Percentiles rank a stretch among this genome's conserved stretches.
These are phyloP conservation scores for Tribolium freemani DNA, from an alignment of 2,888 invertebrate species.

Conservation along the genomic window DNA sequence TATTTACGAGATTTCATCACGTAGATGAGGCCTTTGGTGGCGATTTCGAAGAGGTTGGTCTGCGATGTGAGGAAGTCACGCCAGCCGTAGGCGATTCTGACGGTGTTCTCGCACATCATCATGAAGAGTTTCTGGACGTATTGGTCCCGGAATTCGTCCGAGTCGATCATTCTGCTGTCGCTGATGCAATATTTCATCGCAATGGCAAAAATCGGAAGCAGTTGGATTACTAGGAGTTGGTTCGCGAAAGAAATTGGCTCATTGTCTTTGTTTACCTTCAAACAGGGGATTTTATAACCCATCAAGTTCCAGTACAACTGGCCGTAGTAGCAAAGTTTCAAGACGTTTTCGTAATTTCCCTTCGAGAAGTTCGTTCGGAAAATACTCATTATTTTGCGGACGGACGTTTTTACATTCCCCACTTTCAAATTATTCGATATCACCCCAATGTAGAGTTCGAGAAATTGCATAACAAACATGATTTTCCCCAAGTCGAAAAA, in stretches of 20 bases:
- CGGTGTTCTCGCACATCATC: conserved; percentile 75
- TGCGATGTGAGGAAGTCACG: conserved; percentile 66
- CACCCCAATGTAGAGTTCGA: conserved; percentile 54
- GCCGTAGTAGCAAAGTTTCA: conserved; percentile 64
- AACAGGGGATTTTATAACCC: conserved; percentile 46
- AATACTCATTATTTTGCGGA: conserved; percentile 62
- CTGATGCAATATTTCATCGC: conserved; percentile 40
- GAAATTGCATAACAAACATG: conserved; percentile 43
- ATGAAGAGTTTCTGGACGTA: conserved; percentile 75
- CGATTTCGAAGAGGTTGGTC: conserved; percentile 66
- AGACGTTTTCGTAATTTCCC: conserved; percentile 62
- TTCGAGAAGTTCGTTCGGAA: conserved; percentile 63
- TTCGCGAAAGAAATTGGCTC: conserved; percentile 67
- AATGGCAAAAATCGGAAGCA: conserved; percentile 73
- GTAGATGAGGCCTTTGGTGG: conserved; percentile 72
- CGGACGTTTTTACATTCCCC: conserved; percentile 62
- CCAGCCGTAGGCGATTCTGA: conserved; percentile 66
- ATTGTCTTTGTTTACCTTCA: conserved; percentile 42
- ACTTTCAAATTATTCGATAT: conserved; percentile 63
- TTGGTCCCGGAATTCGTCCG: conserved; percentile 72
- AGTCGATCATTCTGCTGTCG: conserved; percentile 51
- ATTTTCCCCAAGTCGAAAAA: conserved; percentile 70
- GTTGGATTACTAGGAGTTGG: conserved; percentile 74
- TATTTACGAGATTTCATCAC: conserved; percentile 73
- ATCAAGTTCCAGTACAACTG: conserved; percentile 66